Evolutionary conservation across 2,888 invertebrate species (phyloP), one percentile per base, ranked within the genome.

Genomic region (Lithophane ornitopus): DNA sequence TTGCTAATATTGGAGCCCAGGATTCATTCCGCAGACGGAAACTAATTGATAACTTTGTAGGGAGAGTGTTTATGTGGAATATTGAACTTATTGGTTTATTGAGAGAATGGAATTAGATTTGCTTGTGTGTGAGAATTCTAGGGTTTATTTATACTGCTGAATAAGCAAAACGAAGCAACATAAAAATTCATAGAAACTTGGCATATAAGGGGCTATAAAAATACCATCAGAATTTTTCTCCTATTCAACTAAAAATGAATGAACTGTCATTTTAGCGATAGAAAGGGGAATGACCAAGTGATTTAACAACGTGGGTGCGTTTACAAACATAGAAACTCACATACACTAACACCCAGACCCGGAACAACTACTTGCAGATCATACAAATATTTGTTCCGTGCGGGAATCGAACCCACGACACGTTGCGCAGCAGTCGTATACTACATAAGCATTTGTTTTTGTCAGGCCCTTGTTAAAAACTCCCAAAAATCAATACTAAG

Each of bases 11-110:
- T 74, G 70, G 14, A 63, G 69, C 73, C 59, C 70, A 61, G 74
- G 67, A 70, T 78, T 71, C 74, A 73, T 76, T 76, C 39, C 68
- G 62, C 61, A 74, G 54, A 70, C 70, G 58, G 28, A 59, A 78
- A 79, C 79, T 84, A 78, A 85, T 78, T 74, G 75, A 73, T 80
- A 84, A 84, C 68, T 82, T 76, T 65, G 72, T 28, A 62, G 70
- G 39, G 26, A 58, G 76, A 41, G 62, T 68, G 62, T 74, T 70
- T 74, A 68, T 65, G 14, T 14, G 63, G 44, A 54, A 46, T 46
- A 76, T 81, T 46, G 58, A 74, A 74, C 59, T 59, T 70, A 82
- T 73, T 82, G 28, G 56, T 72, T 77, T 71, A 76, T 65, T 74
- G 52, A 59, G n/a, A 54, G 12, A 46, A 44, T 71, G 9, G 28